phyloP scores from a whole-genome alignment of 2,113 vertebrate genomes.

The Ceratotherium simum region DNA sequence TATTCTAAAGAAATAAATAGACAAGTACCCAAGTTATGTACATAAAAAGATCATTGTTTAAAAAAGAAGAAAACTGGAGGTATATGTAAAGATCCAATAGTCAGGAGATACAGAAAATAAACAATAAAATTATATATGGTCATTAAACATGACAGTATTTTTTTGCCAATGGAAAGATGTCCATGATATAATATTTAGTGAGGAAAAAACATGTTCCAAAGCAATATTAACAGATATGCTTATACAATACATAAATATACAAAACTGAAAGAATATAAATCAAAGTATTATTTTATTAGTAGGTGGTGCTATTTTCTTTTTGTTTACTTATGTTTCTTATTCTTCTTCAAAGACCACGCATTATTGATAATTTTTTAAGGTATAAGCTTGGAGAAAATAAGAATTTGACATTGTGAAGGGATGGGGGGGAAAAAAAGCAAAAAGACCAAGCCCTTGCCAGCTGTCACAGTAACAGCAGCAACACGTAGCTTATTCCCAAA shows the following conservation, averaged over 20 bases:
- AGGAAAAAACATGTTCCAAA: background rate
- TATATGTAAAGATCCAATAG: constrained; percentile 17
- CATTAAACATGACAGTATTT: constrained; percentile 7
- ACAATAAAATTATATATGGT: background rate
- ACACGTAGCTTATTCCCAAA: background rate
- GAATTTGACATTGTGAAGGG: background rate
- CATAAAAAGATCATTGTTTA: background rate
- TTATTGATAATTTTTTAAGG: constrained; percentile 39
- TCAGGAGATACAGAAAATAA: background rate
- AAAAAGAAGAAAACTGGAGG: background rate
- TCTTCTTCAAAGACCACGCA: constrained; percentile 43
- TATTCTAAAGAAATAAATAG: constrained; percentile 10
- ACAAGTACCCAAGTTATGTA: background rate
- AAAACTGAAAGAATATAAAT: constrained; percentile 31
- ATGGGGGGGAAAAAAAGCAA: background rate
- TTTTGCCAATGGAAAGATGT: background rate
- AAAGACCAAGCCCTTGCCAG: background rate
- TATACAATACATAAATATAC: background rate
- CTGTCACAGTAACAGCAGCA: background rate
- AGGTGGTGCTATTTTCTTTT: background rate
- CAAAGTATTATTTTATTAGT: constrained; percentile 48
- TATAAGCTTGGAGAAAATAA: constrained; percentile 18
- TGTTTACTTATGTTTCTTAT: constrained; percentile 15
- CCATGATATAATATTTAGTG: background rate
- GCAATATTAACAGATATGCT: background rate